Base-by-base conservation (phyloP, 2,888 invertebrate genomes). In the Noctua comes region DNA sequence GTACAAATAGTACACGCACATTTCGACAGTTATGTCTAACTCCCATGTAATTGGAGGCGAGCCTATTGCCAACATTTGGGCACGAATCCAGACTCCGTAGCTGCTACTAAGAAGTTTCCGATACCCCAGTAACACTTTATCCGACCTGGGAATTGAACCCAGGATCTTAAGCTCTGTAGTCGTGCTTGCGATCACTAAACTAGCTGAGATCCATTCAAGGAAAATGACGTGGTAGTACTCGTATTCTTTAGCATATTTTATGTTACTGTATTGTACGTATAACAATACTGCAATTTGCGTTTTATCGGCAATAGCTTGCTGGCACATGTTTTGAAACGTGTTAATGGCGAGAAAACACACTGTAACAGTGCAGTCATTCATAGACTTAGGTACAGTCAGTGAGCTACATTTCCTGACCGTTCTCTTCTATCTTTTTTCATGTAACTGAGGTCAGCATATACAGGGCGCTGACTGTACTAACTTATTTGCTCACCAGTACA, bases 221-320 rank as follows among this genome's bases (percentile, higher is more conserved):
- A 31, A n/a, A 71, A 68, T 54, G 21, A 48, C 21, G 18, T 80
- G 18, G 27, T 54, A 5, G 24, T 40, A 46, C 27, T 54, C 70
- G 24, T 40, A 46, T 36, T 54, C 70, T 66, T 70, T 59, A 40
- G 16, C 57, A 51, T n/a, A n/a, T n/a, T 59, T 27, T 54, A 68
- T 57, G 21, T 40, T 46, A 46, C n/a, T 31, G 10, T 4, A 48
- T 48, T 78, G 36, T 77, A 46, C 10, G 21, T 62, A 31, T 5
- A 48, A 36, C 16, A 43, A 40, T 16, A 1, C 31, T 51, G n/a
- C 59, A 68, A 51, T 80, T 79, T 36, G 51, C 10, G 46, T 74
- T 59, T 79, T 79, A 80, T 80, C 24, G 51, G 36, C 27, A 8
- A 13, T 65, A n/a, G 7, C 43, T 51, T 78, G 21, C 18, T n/a